Base-by-base conservation (phyloP, 2,797 vertebrate genomes). In the Hemibagrus guttatus region DNA sequence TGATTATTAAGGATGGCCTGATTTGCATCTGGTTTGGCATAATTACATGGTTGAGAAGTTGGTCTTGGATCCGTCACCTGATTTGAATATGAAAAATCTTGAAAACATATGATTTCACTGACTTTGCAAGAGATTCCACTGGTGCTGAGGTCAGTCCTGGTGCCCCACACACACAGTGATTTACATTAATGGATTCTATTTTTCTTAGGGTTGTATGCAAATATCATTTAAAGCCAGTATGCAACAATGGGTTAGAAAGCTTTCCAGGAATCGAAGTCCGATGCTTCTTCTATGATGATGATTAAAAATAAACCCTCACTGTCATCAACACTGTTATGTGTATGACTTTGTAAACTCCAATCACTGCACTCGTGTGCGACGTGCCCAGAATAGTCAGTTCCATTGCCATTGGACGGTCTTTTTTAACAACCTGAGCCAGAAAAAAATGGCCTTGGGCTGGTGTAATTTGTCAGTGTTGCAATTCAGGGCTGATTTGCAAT, bases 41-140 rank as follows among this genome's bases (percentile, higher is more conserved):
- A 52, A 31, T 31, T 78, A 39, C 31, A 39, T 42, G 31, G 74
- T 68, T 75, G 19, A 42, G 39, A 58, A 8, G 0, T 26, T 75
- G 68, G 87, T 74, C 88, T 89, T 81, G 82, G 86, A 87, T 86
- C 79, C 89, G 84, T 54, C 83, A 66, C 56, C n/a, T 0, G 0
- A 88, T 95, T 95, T 94, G 91, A 91, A 91, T 94, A 68, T 88
- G 89, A 92, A 61, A 74, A 74, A 74, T 74, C 11, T 21, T 1
- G 12, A 49, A 74, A 49, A 13, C 46, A 39, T 54, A 21, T 21
- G 75, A 42, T 52, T 75, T 64, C 52, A 39, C 49, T 56, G 72
- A 28, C 46, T 64, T 64, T 79, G 49, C 0, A 66, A 58, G 28
- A 17, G 26, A 54, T 66, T 68, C n/a, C 17, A 17, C 63, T 3